phyloP scores from a whole-genome alignment of 1,140 invertebrate genomes.

The Heliconius eleuchia region DNA sequence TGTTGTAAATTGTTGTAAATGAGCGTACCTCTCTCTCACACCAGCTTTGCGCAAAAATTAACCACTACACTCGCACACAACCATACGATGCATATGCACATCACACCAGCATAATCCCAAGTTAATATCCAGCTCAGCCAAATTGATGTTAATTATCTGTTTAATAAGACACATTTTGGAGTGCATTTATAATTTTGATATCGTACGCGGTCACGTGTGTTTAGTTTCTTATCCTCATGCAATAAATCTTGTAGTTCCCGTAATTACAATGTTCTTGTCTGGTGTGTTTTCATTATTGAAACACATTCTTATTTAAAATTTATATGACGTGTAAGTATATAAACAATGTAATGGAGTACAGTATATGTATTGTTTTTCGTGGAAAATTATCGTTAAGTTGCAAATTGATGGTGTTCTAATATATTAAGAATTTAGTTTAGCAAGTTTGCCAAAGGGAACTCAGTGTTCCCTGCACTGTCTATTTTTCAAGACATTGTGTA shows the following conservation, averaged over 20 bases:
- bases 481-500: not conserved
- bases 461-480: not conserved
- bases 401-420: not conserved
- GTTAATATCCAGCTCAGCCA: constrained; percentile 44
- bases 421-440: too few relatives aligned
- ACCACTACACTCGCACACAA: constrained; percentile 78
- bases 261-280: constrained; percentile 80
- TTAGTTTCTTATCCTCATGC: constrained; percentile 76
- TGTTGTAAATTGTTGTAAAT: constrained; percentile 75
- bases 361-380: not conserved
- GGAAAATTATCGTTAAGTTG: not conserved
- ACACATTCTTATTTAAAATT: constrained; percentile 28
- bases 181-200: constrained; percentile 48
- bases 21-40: constrained; percentile 72
- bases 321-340: not conserved
- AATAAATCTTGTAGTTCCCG: constrained; percentile 79
- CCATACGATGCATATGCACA: constrained; percentile 75
- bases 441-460: not conserved
- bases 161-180: constrained; percentile 62
- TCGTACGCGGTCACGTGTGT: constrained; percentile 70
- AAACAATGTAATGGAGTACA: not conserved
- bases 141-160: constrained; percentile 64
- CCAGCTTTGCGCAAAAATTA: constrained; percentile 83
- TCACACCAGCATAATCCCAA: constrained; percentile 39
- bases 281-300: constrained; percentile 77